Evolutionary conservation across 2,888 invertebrate genomes (phyloP), one percentile per base, ranked within the genome.

Genomic region (Lymantria monacha): DNA sequence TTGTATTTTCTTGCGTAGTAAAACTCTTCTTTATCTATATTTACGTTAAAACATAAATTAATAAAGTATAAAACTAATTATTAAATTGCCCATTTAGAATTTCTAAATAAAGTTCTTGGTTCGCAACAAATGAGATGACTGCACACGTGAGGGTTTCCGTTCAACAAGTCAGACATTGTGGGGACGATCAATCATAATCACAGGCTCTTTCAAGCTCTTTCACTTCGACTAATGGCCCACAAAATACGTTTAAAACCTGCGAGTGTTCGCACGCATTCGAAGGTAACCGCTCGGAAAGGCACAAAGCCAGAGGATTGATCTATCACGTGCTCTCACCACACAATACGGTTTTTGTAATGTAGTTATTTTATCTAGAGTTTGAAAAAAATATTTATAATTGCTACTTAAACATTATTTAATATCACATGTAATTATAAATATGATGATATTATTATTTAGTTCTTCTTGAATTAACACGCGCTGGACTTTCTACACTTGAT

Each of bases 161-260:
- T 87, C 87, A 88, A 86, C 87, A 88, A 89, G 88, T 88, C 84
- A 79, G 77, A 76, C 80, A 82, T 85, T 85, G 86, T 86, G 76
- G 70, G 75, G 72, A 66, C 83, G 76, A 91, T 91, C 90, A 87
- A 91, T 91, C 91, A 91, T 89, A 91, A 90, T 90, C 87, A 89
- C 79, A 66, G 85, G 78, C 81, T 86, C 87, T 88, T 91, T 88
- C 79, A 66, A 85, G 76, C 81, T 86, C 87, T 89, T 91, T 90
- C 88, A 88, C 86, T 78, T 85, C 83, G 80, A 78, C 87, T 89
- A 91, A 91, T 91, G 91, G 88, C 72, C 80, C 91, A 85, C 88
- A 76, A 89, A 90, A 91, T 88, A 83, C 86, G 89, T 88, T 90
- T 88, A 87, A 90, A 91, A 88, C 84, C 85, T 82, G 83, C 81